Evolutionary conservation across 2,888 invertebrate species (phyloP), one percentile per base, ranked within the genome.

Genomic region (Ypsolopha scabrella): DNA sequence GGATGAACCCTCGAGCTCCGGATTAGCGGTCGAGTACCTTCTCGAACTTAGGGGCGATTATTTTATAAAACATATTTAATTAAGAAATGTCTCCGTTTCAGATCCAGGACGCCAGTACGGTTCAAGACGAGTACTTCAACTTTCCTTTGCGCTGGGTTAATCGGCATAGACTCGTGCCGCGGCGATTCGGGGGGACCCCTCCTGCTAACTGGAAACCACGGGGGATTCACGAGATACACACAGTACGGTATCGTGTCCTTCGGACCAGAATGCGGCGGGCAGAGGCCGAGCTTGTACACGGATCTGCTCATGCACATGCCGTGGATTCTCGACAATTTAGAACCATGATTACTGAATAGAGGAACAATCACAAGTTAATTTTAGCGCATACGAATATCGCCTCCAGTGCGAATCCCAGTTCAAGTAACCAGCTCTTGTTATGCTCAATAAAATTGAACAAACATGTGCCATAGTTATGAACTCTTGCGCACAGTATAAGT

Each of bases 121-220:
- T 33, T 10, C n/a, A 39, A 41, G n/a, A 41, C 50, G 4, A 36
- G 10, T 9, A 43, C 34, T 6, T 35, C 35, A 7, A 50, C 50
- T 11, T 50, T 35, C 9, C 10, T 50, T 7, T 50, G 50, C 43
- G 58, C 36, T 51, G 88, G 88, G 1, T 70, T 65, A 35, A 75
- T 72, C 45, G 68, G 70, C 0, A 72, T 76, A 48, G 90, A 91
- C 60, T 88, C 90, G 33, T 91, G 91, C 55, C 68, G 74, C 38
- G 90, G 91, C 0, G 91, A 91, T 57, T 90, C 90, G 44, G 91
- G 91, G 9, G 91, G 91, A 0, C 91, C 91, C 0, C 65, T 91
- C 39, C 80, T 86, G 71, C 58, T 58, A 6, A 53, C 61, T 1
- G 47, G 55, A 6, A 6, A n/a, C 9, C 24, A 45, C 49, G n/a